Evolutionary conservation across 2,888 invertebrate species (phyloP).

Genomic region (Phytoseiulus persimilis): DNA sequence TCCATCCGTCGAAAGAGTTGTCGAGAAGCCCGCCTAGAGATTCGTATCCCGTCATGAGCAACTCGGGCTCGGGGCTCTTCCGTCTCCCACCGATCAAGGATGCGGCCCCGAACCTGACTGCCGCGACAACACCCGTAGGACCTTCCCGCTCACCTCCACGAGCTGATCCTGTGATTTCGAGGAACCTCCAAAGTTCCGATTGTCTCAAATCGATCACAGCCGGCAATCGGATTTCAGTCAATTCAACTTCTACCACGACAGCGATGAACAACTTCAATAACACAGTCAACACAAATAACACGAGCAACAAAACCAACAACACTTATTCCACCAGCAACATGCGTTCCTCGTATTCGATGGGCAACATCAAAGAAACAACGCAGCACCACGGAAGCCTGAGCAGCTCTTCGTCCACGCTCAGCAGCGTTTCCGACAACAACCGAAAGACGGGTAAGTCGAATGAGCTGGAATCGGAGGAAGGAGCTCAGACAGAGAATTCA

Average conservation of each 20-base stretch:
- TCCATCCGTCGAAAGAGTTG: constrained; percentile 38
- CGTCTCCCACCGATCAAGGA: constrained; percentile 22
- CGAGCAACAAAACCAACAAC: constrained; percentile 6
- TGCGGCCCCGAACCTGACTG: constrained; percentile 17
- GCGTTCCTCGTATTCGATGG: constrained; percentile 33
- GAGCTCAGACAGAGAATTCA: no score
- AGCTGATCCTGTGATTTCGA: constrained; percentile 18
- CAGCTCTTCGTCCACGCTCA: constrained; percentile 37
- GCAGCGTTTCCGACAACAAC: constrained; percentile 37
- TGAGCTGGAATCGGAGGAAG: no score
- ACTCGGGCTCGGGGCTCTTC: constrained; percentile 15
- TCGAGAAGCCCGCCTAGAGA: constrained; percentile 36
- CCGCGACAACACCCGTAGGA: neutral
- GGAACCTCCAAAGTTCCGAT: constrained; percentile 33
- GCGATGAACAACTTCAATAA: constrained; percentile 32
- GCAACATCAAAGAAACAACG: constrained; percentile 28
- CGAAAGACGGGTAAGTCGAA: constrained; percentile 29
- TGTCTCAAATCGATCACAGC: constrained; percentile 35
- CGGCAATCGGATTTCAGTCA: neutral
- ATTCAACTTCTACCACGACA: neutral
- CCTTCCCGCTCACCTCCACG: constrained; percentile 33
- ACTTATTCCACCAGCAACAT: neutral
- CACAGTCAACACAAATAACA: neutral
- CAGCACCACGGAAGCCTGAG: constrained; percentile 34
- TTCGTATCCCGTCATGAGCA: constrained; percentile 35